Conservation (phyloP, 1,140 invertebrate species). For the Drosophila seguyi region DNA sequence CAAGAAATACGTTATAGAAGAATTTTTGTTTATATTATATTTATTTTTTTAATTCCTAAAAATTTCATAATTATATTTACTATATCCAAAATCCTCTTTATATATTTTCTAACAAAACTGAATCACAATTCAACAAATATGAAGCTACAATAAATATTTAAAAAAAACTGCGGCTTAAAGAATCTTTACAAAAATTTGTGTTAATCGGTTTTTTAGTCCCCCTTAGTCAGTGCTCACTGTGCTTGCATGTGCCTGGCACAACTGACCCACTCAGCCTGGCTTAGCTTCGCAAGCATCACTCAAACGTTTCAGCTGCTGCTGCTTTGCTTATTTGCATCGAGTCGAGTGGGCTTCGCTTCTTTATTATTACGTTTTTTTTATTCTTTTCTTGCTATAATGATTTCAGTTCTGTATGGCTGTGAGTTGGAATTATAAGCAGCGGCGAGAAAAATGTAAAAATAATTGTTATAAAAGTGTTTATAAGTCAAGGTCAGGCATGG, state of each 20-base stretch:
- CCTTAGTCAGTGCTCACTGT: conserved; percentile 24
- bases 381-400: conserved; percentile 39
- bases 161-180: no score
- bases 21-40: no score
- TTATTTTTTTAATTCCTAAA: no score
- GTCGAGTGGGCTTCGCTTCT: conserved; percentile 49
- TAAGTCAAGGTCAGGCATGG: conserved; percentile 58
- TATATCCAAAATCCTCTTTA: no score
- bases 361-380: conserved; percentile 29
- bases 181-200: not conserved
- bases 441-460: conserved; percentile 39
- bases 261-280: conserved; percentile 47
- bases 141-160: no score
- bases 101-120: no score
- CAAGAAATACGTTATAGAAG: no score
- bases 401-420: conserved; percentile 35
- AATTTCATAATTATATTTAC: no score
- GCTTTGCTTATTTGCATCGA: conserved; percentile 55
- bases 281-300: conserved; percentile 44
- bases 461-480: conserved; percentile 63
- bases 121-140: no score
- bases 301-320: conserved; percentile 28
- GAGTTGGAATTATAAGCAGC: conserved; percentile 44
- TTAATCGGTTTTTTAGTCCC: not conserved
- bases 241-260: conserved; percentile 41